A percentile compares a stretch with the other conserved stretches of the same genome.
Evolutionary conservation across 92 coral and sea anemone species (phyloP).

Genomic region (Porites cylindrica): DNA sequence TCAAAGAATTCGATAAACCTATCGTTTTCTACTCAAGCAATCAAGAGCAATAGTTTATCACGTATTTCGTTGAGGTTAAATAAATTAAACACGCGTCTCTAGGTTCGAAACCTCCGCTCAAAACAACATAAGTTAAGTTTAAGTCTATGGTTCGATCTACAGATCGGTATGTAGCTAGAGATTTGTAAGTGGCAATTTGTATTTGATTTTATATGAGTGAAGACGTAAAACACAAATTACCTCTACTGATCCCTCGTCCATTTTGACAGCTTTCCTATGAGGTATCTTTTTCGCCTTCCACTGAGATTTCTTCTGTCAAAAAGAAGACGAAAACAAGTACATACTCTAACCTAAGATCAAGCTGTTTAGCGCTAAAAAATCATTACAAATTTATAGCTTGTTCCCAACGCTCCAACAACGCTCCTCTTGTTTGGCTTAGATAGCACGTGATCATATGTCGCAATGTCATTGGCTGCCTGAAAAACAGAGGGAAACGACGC

Average conservation of each 20-base stretch:
- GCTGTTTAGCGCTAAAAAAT: constrained; percentile 38
- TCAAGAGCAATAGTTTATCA: background rate
- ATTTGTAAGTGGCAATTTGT: background rate
- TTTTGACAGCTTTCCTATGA: constrained; percentile 22
- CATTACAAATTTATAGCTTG: constrained; percentile 86
- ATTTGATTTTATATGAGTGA: constrained; percentile 3
- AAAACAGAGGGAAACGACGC: constrained; percentile 78
- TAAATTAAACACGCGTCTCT: background rate
- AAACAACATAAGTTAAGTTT: background rate
- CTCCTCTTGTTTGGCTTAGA: constrained; percentile 59
- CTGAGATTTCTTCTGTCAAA: background rate
- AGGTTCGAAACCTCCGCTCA: background rate
- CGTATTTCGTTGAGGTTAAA: background rate
- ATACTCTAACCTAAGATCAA: constrained; percentile 10
- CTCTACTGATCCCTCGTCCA: constrained; percentile 83
- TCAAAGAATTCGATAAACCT: too few species aligned
- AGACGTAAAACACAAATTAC: constrained; percentile 40
- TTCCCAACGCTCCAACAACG: constrained; percentile 87
- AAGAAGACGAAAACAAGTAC: constrained; percentile 13
- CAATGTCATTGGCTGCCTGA: constrained; percentile 67
- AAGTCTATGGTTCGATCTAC: too few species aligned
- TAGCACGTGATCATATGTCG: constrained; percentile 36
- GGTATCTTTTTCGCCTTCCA: constrained; percentile 1
- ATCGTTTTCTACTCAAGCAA: background rate
- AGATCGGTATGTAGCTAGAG: background rate